Evolutionary conservation across 37 sponge, comb jelly and placozoan genomes (phyloP).

Genomic region (Petrosia ficiformis): DNA sequence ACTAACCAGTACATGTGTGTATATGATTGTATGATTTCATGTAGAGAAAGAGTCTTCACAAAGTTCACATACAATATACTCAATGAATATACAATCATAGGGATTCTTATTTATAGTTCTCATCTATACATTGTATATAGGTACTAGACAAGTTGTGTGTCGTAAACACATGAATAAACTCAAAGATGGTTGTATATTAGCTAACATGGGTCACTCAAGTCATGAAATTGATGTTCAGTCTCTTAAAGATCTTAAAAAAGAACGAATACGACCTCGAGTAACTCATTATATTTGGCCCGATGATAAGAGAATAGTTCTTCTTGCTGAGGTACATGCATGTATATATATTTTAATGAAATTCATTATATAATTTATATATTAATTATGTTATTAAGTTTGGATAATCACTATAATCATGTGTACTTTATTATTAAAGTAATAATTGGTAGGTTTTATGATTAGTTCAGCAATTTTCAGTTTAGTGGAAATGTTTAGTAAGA

Average conservation of each 20-base stretch:
- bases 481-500: too few species aligned
- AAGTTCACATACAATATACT: too few species aligned
- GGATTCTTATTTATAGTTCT: too few species aligned
- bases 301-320: constrained; percentile 60
- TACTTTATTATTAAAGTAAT: too few species aligned
- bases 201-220: constrained; percentile 91
- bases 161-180: constrained; percentile 74
- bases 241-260: constrained; percentile 47
- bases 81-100: too few species aligned
- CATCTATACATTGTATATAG: too few species aligned
- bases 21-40: too few species aligned
- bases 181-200: constrained; percentile 76
- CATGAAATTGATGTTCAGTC: constrained; percentile 83
- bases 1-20: too few species aligned
- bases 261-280: constrained; percentile 60
- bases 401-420: too few species aligned
- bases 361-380: background rate
- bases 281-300: constrained; percentile 73
- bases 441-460: too few species aligned
- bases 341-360: background rate
- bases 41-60: too few species aligned
- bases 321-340: constrained; percentile 89
- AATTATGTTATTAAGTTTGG: background rate
- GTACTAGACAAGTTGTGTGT: constrained; percentile 71
- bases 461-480: too few species aligned